Conservation (phyloP, 35 echinoderm and acorn worm species). For the Ptychodera flava region DNA sequence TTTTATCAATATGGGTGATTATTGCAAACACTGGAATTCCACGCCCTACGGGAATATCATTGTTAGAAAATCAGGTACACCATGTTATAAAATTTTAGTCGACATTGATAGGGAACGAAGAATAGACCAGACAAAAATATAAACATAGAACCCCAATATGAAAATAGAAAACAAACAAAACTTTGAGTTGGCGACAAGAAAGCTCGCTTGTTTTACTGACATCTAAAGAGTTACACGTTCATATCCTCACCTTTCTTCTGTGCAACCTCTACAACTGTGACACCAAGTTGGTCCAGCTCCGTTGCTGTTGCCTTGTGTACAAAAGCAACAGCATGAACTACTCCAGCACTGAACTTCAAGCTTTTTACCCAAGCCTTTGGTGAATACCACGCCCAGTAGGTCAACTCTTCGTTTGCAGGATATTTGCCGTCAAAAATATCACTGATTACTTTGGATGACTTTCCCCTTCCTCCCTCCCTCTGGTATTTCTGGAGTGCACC, state of each 20-base stretch:
- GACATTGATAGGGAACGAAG: too few species aligned
- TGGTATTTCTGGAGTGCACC: neutral
- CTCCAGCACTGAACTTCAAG: neutral
- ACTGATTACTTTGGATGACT: neutral
- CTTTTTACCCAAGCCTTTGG: neutral
- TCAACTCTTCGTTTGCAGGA: neutral
- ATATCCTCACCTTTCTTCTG: neutral
- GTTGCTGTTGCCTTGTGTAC: neutral
- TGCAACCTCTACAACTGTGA: neutral
- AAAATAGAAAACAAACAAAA: too few species aligned
- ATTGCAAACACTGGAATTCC: neutral
- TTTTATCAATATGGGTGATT: neutral
- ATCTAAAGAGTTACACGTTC: too few species aligned
- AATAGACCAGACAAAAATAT: too few species aligned
- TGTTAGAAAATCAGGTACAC: too few species aligned
- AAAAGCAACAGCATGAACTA: neutral
- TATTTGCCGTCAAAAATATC: neutral
- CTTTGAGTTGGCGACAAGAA: too few species aligned
- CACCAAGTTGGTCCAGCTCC: neutral
- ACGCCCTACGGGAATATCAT: neutral
- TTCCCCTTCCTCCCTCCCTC: neutral
- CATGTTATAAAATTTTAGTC: too few species aligned
- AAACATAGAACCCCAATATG: too few species aligned
- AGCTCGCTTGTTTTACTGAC: too few species aligned
- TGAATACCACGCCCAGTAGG: neutral